A percentile compares a stretch with the other conserved stretches of the same genome.
Evolutionary conservation across 1,140 invertebrate species (phyloP).

Genomic region (Drosophila leontia): DNA sequence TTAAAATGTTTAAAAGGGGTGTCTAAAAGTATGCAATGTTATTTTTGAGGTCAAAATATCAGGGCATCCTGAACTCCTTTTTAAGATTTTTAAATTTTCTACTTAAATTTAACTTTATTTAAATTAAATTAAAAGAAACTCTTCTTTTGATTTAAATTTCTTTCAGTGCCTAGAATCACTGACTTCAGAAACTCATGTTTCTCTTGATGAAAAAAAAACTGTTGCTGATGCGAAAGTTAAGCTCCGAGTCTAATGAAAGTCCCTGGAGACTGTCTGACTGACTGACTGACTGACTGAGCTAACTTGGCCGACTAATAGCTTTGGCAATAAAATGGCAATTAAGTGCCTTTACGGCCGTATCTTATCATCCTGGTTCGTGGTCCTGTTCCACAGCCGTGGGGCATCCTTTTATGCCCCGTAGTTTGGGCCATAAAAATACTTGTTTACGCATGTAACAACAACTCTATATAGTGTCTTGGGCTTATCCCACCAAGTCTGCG

Average conservation of each 20-base stretch:
- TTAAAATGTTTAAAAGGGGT: no score
- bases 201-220: slow-evolving; percentile 14
- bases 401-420: slow-evolving; percentile 72
- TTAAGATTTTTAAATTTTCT: neutral
- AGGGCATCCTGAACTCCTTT: no score
- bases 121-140: neutral
- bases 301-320: slow-evolving; percentile 60
- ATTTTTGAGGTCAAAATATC: no score
- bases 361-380: slow-evolving; percentile 24
- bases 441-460: slow-evolving; percentile 80
- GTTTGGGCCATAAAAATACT: slow-evolving; percentile 69
- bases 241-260: slow-evolving; percentile 62
- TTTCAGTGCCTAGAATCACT: slow-evolving; percentile 1
- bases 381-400: slow-evolving; percentile 51
- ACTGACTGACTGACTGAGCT: slow-evolving; percentile 14
- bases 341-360: slow-evolving; percentile 72
- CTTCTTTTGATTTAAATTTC: neutral
- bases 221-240: slow-evolving; percentile 67
- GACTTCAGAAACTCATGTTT: slow-evolving; percentile 31
- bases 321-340: slow-evolving; percentile 80
- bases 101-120: no score
- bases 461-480: slow-evolving; percentile 63
- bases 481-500: slow-evolving; percentile 23
- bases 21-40: no score
- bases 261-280: slow-evolving; percentile 10